Evolutionary conservation across 2,113 vertebrate genomes (phyloP).

Genomic region (Heteronetta atricapilla): DNA sequence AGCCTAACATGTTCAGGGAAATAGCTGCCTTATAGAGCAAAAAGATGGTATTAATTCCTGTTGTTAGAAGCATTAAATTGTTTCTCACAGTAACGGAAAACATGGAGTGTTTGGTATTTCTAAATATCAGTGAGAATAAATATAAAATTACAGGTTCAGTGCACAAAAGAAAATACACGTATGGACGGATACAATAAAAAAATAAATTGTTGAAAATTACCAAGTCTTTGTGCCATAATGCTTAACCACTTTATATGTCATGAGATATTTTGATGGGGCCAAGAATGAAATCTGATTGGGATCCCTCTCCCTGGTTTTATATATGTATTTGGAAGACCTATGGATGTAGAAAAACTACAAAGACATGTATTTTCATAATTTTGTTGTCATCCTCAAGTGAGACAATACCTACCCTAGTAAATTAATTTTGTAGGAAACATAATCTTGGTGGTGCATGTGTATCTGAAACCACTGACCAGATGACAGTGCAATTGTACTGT

Average conservation of each 20-base stretch:
- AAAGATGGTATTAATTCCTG: neutral
- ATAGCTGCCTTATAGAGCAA: neutral
- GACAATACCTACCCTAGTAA: neutral
- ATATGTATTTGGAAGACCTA: neutral
- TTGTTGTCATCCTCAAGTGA: neutral
- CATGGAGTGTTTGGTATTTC: neutral
- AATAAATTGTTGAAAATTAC: neutral
- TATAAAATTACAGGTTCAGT: neutral
- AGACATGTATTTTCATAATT: neutral
- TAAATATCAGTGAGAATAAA: neutral
- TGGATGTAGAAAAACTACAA: neutral
- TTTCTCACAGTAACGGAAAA: neutral
- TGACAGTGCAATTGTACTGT: neutral
- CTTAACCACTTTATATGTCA: neutral
- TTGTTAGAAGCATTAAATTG: neutral
- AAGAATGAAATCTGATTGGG: neutral
- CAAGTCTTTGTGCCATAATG: neutral
- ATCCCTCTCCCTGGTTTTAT: neutral
- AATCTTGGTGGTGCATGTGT: neutral
- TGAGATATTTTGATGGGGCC: neutral
- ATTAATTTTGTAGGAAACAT: neutral
- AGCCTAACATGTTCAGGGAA: neutral
- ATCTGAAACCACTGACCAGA: neutral
- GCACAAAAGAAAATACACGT: neutral
- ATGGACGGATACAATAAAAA: neutral